Evolutionary conservation across 2,888 invertebrate species (phyloP), one percentile per base, ranked within the genome.

Genomic region (Agriopis leucophaearia): DNA sequence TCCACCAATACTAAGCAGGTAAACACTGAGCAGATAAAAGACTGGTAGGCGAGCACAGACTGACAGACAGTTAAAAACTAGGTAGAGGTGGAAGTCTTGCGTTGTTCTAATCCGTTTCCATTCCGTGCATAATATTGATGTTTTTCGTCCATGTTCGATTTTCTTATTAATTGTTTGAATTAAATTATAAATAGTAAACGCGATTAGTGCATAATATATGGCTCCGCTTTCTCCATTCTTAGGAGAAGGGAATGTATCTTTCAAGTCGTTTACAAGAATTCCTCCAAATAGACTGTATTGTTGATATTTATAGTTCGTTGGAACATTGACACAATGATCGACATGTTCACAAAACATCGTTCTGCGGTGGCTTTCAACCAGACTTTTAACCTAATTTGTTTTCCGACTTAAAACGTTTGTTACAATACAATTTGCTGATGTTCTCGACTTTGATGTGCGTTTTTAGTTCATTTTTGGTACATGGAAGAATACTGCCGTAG

Each of bases 291-390:
- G 52, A 58, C 16, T 8, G 15, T 57, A 48, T 51, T 48, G 61
- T 62, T 66, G 55, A 44, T 71, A 69, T 74, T 75, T 73, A 74
- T 74, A 77, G 72, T 70, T 77, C 72, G 60, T 51, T 54, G 68
- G 63, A 61, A 75, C 78, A 82, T 84, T 84, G 87, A 86, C 85
- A 84, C 72, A 75, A 75, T 87, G 87, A 88, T 88, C 80, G 88
- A 88, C 85, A 77, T 82, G 83, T 85, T 88, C 88, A 90, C 86
- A 90, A 88, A 90, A 89, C 87, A 88, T 87, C 82, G 82, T 69
- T 86, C 77, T 81, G 79, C 84, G 78, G 79, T 74, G 78, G 89
- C 91, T 91, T 91, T 92, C 92, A 59, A 59, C 50, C 48, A 59
- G 59, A 59, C 58, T 4, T 59, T 57, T 58, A 92, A 90, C 91